phyloP scores from a whole-genome alignment of 2,797 vertebrate genomes.

The Orestias chungarensis region DNA sequence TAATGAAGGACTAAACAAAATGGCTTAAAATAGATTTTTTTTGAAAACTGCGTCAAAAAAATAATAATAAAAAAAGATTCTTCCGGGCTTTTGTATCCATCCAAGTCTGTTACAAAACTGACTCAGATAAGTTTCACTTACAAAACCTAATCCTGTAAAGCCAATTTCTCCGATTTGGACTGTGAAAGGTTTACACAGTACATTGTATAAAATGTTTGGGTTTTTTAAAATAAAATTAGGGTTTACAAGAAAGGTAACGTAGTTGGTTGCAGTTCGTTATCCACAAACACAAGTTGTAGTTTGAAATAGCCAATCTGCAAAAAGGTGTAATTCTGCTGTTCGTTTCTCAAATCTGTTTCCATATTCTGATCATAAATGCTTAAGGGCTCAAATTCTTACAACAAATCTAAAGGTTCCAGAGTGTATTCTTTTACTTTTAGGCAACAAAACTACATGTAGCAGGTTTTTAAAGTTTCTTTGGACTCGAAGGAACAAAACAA shows the following conservation, averaged over 20 bases:
- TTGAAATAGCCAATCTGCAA: slow-evolving; percentile 37
- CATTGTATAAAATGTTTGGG: slow-evolving; percentile 61
- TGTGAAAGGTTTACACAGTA: slow-evolving; percentile 39
- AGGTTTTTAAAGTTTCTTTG: slow-evolving; percentile 49
- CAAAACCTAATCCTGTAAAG: slow-evolving; percentile 26
- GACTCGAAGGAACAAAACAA: slow-evolving; percentile 42
- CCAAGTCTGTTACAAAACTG: slow-evolving; percentile 48
- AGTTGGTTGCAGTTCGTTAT: slow-evolving; percentile 20
- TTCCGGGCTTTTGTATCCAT: slow-evolving; percentile 41
- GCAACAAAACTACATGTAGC: slow-evolving; percentile 24
- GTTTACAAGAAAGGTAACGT: slow-evolving; percentile 21
- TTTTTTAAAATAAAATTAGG: slow-evolving; percentile 58
- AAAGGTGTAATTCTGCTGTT: slow-evolving; percentile 6
- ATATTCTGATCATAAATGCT: slow-evolving; percentile 26
- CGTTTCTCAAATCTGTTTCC: slow-evolving; percentile 13
- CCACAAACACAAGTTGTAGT: slow-evolving; percentile 1
- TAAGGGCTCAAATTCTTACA: slow-evolving; percentile 36
- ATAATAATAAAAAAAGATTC: too few relatives aligned
- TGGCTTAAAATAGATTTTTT: slow-evolving; percentile 18
- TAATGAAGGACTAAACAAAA: slow-evolving; percentile 34
- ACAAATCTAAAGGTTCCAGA: slow-evolving; percentile 28
- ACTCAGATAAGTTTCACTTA: slow-evolving; percentile 32
- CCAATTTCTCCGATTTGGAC: slow-evolving; percentile 22
- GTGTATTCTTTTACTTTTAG: slow-evolving; percentile 23
- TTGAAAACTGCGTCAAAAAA: slow-evolving; percentile 22